Base-by-base conservation (phyloP, 2,797 vertebrate species). In the Neopelma chrysocephalum region DNA sequence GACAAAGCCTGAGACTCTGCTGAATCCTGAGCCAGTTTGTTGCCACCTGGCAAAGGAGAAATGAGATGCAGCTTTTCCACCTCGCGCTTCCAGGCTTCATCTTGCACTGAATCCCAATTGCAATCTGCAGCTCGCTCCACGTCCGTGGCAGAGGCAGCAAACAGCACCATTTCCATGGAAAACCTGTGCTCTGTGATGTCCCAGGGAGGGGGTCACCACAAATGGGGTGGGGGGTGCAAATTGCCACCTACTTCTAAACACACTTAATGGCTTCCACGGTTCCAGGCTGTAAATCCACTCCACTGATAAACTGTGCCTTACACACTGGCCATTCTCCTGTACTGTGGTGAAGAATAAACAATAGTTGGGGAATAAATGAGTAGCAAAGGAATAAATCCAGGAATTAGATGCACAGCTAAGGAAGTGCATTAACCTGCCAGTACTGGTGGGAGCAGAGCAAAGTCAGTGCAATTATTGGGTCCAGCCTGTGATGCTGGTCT, bases 91-190 rank as follows among this genome's bases (percentile, higher is more conserved):
- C 95, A 34, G 56, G 92, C 87, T 83, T 83, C 76, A 40, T 93
- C 93, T 94, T 95, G 94, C 89, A 0, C 95, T 94, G 95, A 94
- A 95, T 95, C 80, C 91, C 93, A 95, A 93, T 91, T 18, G 94
- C 95, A 96, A 94, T 83, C 96, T 96, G 95, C 94, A 15, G 87
- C 50, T 94, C 69, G 6, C 78, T 83, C 58, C 18, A 6, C 53
- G 6, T 73, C 56, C 68, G 5, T 14, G 43, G 87, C 17, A 4
- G 16, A 82, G 83, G 83, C 93, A 95, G 93, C 89, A 82, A 93
- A 93, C 91, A 85, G 27, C 91, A 81, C 84, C 87, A 78, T 93
- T 70, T 60, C 87, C 91, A 56, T 19, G 16, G 84, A 22, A 58
- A 94, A 47, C 69, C 91, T 58, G 2, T 14, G 85, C 86, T 91